Percentiles rank a stretch among this genome's conserved stretches.
Evolutionary conservation across 2,797 vertebrate genomes (phyloP).

Genomic region (Sphenopsis melanotis): DNA sequence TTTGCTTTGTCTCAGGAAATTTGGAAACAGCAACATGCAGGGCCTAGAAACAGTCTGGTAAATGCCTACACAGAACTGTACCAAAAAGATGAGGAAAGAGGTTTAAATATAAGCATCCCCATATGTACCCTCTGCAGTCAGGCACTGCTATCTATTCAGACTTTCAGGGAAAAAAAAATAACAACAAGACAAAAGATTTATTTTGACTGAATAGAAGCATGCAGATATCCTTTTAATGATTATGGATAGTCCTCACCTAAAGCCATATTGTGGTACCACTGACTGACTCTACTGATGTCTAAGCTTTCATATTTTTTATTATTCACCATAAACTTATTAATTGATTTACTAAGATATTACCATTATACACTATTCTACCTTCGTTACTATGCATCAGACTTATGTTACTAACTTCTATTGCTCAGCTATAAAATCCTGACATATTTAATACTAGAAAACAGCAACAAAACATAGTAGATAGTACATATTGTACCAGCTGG

Average conservation of each 20-base stretch:
- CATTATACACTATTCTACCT: neutral
- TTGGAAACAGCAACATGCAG: neutral
- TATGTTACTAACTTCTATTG: conserved; percentile 39
- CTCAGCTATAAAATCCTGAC: conserved; percentile 39
- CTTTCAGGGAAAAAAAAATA: neutral
- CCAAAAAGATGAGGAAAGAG: neutral
- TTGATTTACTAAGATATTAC: conserved; percentile 42
- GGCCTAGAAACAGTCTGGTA: neutral
- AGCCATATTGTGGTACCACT: neutral
- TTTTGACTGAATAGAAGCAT: neutral
- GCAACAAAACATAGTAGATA: conserved; percentile 32
- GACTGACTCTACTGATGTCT: conserved; percentile 2
- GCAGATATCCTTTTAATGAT: neutral
- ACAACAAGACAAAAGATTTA: neutral
- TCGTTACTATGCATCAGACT: conserved; percentile 41
- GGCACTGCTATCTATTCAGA: neutral
- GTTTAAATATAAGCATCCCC: neutral
- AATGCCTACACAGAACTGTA: neutral
- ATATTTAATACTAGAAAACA: conserved; percentile 51
- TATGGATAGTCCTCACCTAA: neutral
- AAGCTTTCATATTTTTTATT: conserved; percentile 14
- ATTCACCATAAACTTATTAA: conserved; percentile 36
- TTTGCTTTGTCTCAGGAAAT: neutral
- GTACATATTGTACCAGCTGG: conserved; percentile 5
- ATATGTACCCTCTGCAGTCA: neutral